Evolutionary conservation across 2,797 vertebrate genomes (phyloP), one percentile per base, ranked within the genome.

Genomic region (Naso thynnoides): DNA sequence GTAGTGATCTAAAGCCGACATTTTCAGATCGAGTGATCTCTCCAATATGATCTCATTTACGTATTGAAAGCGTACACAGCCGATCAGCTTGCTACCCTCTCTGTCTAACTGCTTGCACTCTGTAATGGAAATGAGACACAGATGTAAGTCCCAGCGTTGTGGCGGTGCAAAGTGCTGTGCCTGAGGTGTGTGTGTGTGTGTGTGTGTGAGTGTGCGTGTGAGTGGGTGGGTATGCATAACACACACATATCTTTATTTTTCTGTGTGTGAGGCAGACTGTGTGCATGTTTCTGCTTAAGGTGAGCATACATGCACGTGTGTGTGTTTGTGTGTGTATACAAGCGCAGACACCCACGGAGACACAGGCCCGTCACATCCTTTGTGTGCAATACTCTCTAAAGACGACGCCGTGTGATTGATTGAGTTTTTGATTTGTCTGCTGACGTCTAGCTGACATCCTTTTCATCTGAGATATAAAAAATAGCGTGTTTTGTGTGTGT

Each of bases 391-490:
- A 67, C 76, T 61, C 53, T 55, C 66, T 85, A 87, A 85, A 86
- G 71, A 86, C 24, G 33, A 76, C 60, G 69, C 44, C 47, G 26
- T 49, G 33, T 81, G 83, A 88, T 70, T 84, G 80, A 89, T 82
- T 82, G 79, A 81, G 70, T 87, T 83, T 88, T 82, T 82, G 58
- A 84, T 84, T 76, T 42, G 48, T 63, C 78, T 72, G 81, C 73
- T 69, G 64, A 73, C 38, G 39, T 82, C 67, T 82, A 16, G 52
- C 78, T 74, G 58, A 52, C 68, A 73, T 79, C 70, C 73, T 76
- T 86, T 86, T 80, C 48, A 89, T 86, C 57, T 62, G 21, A 77
- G 50, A 62, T 18, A 70, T 67, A 69, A 41, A 66, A 63, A 56
- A 59, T 33, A 31, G 31, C 8, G 33, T 36, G 55, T 75, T 67